Conservation (phyloP, 2,888 invertebrate species). For the Eulithis prunata region DNA sequence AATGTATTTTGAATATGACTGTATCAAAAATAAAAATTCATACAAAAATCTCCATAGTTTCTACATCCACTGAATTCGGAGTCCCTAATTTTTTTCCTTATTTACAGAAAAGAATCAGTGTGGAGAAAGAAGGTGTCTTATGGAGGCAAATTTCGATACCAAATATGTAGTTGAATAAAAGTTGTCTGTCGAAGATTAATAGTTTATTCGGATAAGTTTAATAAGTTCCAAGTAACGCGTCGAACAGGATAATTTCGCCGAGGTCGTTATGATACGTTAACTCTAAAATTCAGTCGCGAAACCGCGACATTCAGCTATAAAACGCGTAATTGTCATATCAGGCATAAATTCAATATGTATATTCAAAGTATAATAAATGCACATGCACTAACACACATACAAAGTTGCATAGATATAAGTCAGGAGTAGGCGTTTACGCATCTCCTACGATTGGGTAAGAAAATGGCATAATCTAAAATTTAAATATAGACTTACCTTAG, state of each 20-base stretch:
- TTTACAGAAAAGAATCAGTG: neutral
- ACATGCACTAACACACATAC: conserved; percentile 28
- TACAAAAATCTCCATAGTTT: too few species aligned
- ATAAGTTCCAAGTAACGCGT: too few species aligned
- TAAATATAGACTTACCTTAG: conserved; percentile 1
- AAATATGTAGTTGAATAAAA: too few species aligned
- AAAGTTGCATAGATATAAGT: conserved; percentile 26
- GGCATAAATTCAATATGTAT: neutral
- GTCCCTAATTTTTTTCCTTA: too few species aligned
- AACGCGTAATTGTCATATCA: neutral
- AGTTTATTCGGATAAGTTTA: too few species aligned
- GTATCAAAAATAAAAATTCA: too few species aligned
- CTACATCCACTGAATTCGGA: too few species aligned
- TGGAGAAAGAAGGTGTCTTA: neutral
- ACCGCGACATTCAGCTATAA: conserved; percentile 12
- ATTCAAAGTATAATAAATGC: conserved; percentile 10
- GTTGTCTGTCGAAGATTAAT: neutral
- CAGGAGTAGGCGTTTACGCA: too few species aligned
- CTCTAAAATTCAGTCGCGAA: conserved; percentile 2
- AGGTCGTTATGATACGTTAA: neutral
- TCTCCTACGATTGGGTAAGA: conserved; percentile 8
- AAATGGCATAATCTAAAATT: conserved; percentile 12
- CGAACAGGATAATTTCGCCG: too few species aligned
- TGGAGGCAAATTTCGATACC: neutral
- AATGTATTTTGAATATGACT: too few species aligned